Evolutionary conservation across 1,140 invertebrate genomes (phyloP).

Genomic region (Hetaerina americana): DNA sequence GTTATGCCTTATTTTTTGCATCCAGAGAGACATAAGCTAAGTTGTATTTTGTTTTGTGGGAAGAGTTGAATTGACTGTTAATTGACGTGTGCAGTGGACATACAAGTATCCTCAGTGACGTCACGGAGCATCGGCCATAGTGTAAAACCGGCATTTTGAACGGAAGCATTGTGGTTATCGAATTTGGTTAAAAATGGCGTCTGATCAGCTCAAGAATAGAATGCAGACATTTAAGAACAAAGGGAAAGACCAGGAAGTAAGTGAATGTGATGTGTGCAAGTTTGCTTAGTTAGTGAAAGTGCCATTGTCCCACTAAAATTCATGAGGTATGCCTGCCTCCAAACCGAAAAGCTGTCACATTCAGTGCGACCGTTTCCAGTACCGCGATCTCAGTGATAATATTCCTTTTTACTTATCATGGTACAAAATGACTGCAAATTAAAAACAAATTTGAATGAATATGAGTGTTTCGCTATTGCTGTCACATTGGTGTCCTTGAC

Average conservation of each 20-base stretch:
- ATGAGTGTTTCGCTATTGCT: background rate
- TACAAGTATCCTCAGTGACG: background rate
- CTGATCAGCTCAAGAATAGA: constrained; percentile 61
- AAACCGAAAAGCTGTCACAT: no score
- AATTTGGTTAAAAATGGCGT: constrained; percentile 50
- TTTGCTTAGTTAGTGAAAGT: no score
- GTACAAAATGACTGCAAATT: no score
- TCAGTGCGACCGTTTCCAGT: no score
- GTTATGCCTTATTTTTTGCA: background rate
- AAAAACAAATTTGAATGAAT: no score
- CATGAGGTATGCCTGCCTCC: no score
- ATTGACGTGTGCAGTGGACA: background rate
- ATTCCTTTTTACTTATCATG: no score
- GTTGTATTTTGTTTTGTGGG: background rate
- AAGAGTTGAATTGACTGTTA: background rate
- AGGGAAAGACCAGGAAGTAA: constrained; percentile 92
- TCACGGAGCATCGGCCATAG: background rate
- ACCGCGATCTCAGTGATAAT: no score
- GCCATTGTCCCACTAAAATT: no score
- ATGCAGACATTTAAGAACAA: constrained; percentile 93
- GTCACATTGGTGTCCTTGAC: background rate
- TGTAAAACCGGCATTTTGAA: background rate
- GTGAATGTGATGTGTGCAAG: constrained; percentile 36
- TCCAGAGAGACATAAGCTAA: background rate
- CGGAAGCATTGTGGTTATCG: background rate